Percentiles rank a stretch among this genome's conserved stretches.
These are phyloP conservation scores for Orycteropus afer DNA, from an alignment of 2,113 vertebrate genomes.

Conservation along the genomic window DNA sequence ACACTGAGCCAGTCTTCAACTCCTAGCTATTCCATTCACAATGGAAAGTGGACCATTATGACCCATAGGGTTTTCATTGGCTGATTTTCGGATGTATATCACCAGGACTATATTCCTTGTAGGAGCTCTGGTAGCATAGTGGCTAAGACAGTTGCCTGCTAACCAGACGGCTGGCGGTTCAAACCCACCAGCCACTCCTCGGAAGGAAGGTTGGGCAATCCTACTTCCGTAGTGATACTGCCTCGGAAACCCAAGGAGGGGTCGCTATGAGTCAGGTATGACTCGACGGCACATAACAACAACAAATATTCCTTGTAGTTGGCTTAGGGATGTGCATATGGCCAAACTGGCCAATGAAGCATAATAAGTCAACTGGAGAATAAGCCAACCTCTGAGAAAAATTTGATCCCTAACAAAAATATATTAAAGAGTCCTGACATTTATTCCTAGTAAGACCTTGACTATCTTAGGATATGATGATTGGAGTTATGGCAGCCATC, in stretches of 20 bases:
- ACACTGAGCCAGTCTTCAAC: not conserved
- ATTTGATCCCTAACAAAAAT: not conserved
- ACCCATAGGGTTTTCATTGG: not conserved
- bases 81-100: not conserved
- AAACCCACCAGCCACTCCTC: too few relatives aligned
- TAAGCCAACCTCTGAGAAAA: slow-evolving; percentile 1
- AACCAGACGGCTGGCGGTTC: too few relatives aligned
- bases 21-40: not conserved
- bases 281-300: too few relatives aligned
- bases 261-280: too few relatives aligned
- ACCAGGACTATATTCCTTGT: too few relatives aligned
- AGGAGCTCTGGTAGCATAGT: too few relatives aligned
- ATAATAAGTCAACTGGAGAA: not conserved
- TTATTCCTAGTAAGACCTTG: slow-evolving; percentile 11
- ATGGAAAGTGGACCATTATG: not conserved
- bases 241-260: too few relatives aligned
- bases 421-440: not conserved
- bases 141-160: too few relatives aligned
- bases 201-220: too few relatives aligned
- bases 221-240: too few relatives aligned
- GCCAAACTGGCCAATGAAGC: not conserved
- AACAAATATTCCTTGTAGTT: too few relatives aligned
- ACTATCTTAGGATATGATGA: not conserved
- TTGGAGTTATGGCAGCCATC: not conserved
- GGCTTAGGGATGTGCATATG: not conserved